A percentile compares a stretch with the other conserved stretches of the same genome.
Conservation (phyloP, 2,113 vertebrate genomes). For the Panthera tigris region DNA sequence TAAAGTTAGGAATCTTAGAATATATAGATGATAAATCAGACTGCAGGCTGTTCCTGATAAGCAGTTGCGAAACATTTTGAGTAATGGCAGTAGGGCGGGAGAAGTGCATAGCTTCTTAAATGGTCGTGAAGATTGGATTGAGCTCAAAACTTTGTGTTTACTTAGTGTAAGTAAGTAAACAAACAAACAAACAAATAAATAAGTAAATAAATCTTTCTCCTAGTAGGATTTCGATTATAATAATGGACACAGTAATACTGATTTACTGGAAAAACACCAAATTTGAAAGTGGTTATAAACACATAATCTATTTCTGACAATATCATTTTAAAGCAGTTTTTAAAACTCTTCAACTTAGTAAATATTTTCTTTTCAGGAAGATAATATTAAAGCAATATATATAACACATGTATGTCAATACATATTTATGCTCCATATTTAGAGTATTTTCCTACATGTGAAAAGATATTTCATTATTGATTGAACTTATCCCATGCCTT, state of each 20-base stretch:
- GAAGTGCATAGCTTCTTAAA: not conserved
- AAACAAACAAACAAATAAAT: not conserved
- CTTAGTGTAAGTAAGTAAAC: not conserved
- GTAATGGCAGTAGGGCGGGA: not conserved
- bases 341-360: not conserved
- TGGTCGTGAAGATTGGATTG: not conserved
- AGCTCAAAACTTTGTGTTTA: not conserved
- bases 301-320: not conserved
- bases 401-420: not conserved
- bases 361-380: not conserved
- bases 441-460: not conserved
- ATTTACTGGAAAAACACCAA: not conserved
- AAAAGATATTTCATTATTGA: not conserved
- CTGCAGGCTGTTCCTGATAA: not conserved
- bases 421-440: not conserved
- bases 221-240: not conserved
- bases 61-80: not conserved
- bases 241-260: not conserved
- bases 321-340: constrained; percentile 18
- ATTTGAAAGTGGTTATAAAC: constrained; percentile 39
- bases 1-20: not conserved
- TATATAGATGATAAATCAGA: not conserved
- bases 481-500: not conserved
- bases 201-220: not conserved
- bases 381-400: not conserved